Evolutionary conservation across 1,140 invertebrate species (phyloP), one percentile per base, ranked within the genome.

Genomic region (Rhopalosiphum maidis): DNA sequence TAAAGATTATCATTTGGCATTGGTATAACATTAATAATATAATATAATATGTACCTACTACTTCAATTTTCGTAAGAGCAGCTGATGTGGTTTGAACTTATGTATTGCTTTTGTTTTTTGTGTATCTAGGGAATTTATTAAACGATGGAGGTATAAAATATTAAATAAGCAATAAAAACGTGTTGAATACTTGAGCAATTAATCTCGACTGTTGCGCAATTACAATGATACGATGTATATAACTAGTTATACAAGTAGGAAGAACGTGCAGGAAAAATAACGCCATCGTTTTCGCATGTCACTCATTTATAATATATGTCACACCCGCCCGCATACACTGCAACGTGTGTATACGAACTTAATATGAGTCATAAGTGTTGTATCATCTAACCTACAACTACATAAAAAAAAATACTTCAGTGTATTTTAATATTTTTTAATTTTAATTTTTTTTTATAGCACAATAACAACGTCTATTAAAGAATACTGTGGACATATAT

Each of bases 361-460:
- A 30, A 77, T 77, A 77, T 77, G 60, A 77, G 60, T 77, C 60
- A 77, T 77, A n/a, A 0, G 15, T 15, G 3, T 68, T n/a, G 30
- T 77, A 77, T 77, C 60, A 15, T 77, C 30, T 77, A 77, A 77
- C 23, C 60, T n/a, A 77, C 30, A 68, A 77, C 60, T 35, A 18
- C n/a, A 77, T 77, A n/a, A n/a, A 77, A 77, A n/a, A n/a, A 77
- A n/a, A n/a, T n/a, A 77, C 60, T 77, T 77, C 30, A n/a, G n/a
- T 77, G 60, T 18, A 77, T 77, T 77, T 77, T 15, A n/a, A 77
- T 77, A 77, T n/a, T 77, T 77, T n/a, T n/a, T 77, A 77, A 77
- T 77, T 68, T 77, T 77, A 30, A 68, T 68, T 11, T 68, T 68
- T 60, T 68, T 68, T 25, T 25, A 77, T 35, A 77, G 30, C 60